These are phyloP conservation scores for Saccopteryx bilineata DNA, from an alignment of 2,113 vertebrate genomes.

Conservation along the genomic window DNA sequence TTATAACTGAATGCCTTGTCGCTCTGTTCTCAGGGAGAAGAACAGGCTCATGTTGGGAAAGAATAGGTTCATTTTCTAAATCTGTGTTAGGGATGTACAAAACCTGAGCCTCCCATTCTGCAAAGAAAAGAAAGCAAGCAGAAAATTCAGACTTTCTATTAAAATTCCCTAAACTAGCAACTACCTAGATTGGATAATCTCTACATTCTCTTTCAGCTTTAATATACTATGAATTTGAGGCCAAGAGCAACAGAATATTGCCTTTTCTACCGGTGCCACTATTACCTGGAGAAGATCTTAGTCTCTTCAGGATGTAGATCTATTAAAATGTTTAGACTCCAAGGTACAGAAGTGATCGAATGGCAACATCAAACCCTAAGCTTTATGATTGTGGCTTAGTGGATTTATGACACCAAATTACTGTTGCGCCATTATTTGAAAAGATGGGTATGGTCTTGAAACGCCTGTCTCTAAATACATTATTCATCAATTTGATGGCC, in stretches of 20 bases:
- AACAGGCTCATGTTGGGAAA: background rate
- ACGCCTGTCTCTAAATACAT: constrained; percentile 61
- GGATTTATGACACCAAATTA: constrained; percentile 53
- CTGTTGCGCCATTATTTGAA: constrained; percentile 43
- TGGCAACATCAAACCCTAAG: background rate
- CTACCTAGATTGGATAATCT: background rate
- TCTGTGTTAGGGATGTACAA: background rate
- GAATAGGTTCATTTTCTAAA: constrained; percentile 10
- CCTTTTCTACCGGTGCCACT: background rate
- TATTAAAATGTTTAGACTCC: constrained; percentile 18
- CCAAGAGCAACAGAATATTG: background rate
- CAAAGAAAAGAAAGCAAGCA: background rate
- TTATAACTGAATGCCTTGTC: background rate
- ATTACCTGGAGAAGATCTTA: constrained; percentile 12
- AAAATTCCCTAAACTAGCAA: background rate
- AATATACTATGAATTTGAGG: background rate
- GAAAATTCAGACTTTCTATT: background rate
- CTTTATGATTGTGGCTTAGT: background rate
- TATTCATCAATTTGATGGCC: constrained; percentile 60
- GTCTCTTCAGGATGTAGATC: background rate
- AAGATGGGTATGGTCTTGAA: constrained; percentile 7
- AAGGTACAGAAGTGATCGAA: background rate
- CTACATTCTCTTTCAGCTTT: background rate
- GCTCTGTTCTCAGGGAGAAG: background rate
- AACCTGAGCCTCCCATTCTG: background rate